These are phyloP conservation scores for Haliclona indistincta DNA, from an alignment of 37 sponge, comb jelly and placozoan genomes.

Conservation along the genomic window DNA sequence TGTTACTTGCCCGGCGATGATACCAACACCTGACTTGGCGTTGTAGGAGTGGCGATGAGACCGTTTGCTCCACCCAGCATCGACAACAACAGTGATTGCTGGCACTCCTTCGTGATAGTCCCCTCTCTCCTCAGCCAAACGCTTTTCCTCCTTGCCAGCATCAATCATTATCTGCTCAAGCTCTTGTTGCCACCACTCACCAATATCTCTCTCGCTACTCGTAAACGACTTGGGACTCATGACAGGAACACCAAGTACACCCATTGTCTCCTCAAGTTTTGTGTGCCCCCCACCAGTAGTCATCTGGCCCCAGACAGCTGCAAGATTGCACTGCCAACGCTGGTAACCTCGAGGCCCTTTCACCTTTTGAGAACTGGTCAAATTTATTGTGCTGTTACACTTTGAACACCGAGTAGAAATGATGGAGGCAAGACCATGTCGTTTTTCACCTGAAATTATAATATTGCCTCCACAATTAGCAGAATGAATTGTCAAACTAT, in stretches of 20 bases:
- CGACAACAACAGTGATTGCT: conserved; percentile 3
- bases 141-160: conserved; percentile 15
- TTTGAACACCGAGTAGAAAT: too few species aligned
- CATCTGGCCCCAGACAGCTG: conserved; percentile 64
- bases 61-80: conserved; percentile 6
- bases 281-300: conserved; percentile 40
- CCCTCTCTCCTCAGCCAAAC: neutral
- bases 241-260: conserved; percentile 34
- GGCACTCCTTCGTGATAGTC: neutral
- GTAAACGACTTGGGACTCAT: conserved; percentile 35
- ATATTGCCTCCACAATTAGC: too few species aligned
- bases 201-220: too few species aligned
- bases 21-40: conserved; percentile 2
- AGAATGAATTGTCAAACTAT: too few species aligned
- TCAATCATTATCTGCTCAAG: conserved; percentile 1
- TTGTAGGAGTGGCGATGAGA: conserved; percentile 11
- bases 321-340: conserved; percentile 39
- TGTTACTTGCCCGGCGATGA: neutral
- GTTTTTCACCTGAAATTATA: too few species aligned
- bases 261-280: conserved; percentile 15
- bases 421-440: too few species aligned
- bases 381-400: too few species aligned
- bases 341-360: too few species aligned
- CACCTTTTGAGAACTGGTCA: too few species aligned
- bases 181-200: neutral